Conservation (phyloP, 1,140 invertebrate species). For the Melitaea cinxia region DNA sequence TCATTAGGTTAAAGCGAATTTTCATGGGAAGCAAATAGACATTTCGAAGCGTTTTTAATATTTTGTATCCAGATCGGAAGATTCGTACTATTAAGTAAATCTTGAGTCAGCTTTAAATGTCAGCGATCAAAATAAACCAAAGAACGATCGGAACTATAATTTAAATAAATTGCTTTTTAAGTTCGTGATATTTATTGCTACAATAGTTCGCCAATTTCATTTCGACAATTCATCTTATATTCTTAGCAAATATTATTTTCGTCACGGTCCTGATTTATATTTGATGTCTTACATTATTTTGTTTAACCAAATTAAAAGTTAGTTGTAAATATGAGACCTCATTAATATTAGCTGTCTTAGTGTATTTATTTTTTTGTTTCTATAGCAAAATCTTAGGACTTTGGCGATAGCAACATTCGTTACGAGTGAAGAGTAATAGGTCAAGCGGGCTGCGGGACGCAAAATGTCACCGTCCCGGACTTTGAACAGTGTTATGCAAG, state of each 20-base stretch:
- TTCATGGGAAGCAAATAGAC: constrained; percentile 32
- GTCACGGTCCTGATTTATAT: background rate
- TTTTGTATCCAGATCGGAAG: constrained; percentile 24
- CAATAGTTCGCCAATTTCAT: constrained; percentile 19
- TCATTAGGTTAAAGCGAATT: constrained; percentile 13
- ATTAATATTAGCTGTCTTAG: no score
- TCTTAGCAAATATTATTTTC: background rate
- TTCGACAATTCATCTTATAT: background rate
- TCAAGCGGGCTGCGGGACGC: constrained; percentile 47
- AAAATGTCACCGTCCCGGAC: constrained; percentile 62
- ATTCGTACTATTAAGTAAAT: constrained; percentile 37
- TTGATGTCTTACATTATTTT: no score
- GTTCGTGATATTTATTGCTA: constrained; percentile 29
- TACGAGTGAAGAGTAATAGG: constrained; percentile 50
- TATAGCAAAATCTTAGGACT: no score
- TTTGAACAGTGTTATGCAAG: constrained; percentile 29
- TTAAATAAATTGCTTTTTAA: constrained; percentile 20
- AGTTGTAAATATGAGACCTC: no score
- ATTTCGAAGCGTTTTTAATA: constrained; percentile 29
- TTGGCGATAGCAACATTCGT: constrained; percentile 24
- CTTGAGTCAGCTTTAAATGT: constrained; percentile 38
- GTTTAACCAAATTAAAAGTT: no score
- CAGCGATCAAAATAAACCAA: constrained; percentile 17
- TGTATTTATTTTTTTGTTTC: no score
- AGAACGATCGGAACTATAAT: constrained; percentile 21